Conservation (phyloP, 1,140 invertebrate species). For the Neodiprion virginianus region DNA sequence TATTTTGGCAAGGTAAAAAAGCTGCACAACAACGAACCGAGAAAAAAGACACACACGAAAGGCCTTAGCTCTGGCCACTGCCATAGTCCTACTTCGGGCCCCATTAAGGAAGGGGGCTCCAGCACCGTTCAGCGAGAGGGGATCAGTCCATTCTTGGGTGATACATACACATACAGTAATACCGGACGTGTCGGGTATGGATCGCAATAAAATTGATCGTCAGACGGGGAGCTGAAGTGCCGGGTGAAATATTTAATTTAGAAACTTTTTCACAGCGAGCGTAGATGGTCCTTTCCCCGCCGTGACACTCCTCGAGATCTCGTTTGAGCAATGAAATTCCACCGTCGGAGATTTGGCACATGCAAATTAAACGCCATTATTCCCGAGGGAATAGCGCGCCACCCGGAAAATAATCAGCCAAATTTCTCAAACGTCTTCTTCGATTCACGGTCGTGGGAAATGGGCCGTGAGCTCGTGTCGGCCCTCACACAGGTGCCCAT, state of each 20-base stretch:
- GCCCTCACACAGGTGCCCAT: background rate
- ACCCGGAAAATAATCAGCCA: no score
- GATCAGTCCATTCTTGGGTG: background rate
- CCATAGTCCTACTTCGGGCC: conserved; percentile 48
- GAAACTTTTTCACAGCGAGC: background rate
- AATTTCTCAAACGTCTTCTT: background rate
- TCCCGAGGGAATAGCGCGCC: no score
- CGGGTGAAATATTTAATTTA: background rate
- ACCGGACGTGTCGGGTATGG: background rate
- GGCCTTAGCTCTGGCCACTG: background rate
- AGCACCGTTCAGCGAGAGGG: conserved; percentile 16
- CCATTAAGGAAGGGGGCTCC: conserved; percentile 42
- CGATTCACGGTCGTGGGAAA: background rate
- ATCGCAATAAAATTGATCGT: background rate
- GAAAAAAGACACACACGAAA: conserved; percentile 8
- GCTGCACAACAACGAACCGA: conserved; percentile 5
- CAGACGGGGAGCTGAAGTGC: background rate
- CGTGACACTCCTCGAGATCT: no score
- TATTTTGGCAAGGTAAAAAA: conserved; percentile 17
- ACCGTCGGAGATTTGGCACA: no score
- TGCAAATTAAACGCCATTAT: no score
- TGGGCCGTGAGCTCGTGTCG: background rate
- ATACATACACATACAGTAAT: background rate
- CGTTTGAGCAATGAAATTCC: no score
- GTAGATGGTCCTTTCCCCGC: background rate